Evolutionary conservation across 2,888 invertebrate genomes (phyloP), one percentile per base, ranked within the genome.

Genomic region (Sphecodes monilicornis): DNA sequence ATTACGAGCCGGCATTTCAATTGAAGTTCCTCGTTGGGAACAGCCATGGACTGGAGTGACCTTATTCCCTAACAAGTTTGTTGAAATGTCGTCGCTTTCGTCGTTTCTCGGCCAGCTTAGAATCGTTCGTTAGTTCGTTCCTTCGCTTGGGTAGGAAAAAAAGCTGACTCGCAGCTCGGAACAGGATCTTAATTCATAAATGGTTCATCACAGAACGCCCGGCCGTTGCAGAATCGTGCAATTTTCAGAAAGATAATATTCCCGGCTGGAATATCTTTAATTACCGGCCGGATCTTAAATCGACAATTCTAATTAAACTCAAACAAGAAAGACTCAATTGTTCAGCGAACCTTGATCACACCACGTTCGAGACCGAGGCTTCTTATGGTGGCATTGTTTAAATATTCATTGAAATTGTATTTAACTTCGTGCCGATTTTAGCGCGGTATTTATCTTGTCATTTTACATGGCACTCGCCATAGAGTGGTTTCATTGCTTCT

Each of bases 1-100:
- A 86, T 86, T 86, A 70, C 74, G 46, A 80, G 75, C 64, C 73
- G 76, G 78, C 76, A 80, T 86, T 86, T 86, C 80, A 83, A 86
- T 82, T 76, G 78, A 68, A 82, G 74, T 66, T 74, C 74, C 86
- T 76, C 46, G 79, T 26, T 29, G 29, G 66, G 68, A n/a, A 26
- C 74, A 18, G 71, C 41, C 70, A 41, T 32, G 69, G 70, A 76
- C 26, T 60, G 68, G 71, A 84, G 70, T 73, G 76, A 85, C 76
- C 85, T 76, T 85, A 85, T 85, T 85, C 76, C 76, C 79, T 80
- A 84, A 84, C 85, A 84, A 84, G 76, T 84, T 85, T 84, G 73
- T 76, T 50, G 79, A 84, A 80, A 85, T 85, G 79, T 79, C 79
- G 76, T 69, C 72, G 70, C 71, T 75, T 70, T 71, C 69, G 60